phyloP scores from a whole-genome alignment of 2,797 vertebrate species.

The Emydoidea blandingii region DNA sequence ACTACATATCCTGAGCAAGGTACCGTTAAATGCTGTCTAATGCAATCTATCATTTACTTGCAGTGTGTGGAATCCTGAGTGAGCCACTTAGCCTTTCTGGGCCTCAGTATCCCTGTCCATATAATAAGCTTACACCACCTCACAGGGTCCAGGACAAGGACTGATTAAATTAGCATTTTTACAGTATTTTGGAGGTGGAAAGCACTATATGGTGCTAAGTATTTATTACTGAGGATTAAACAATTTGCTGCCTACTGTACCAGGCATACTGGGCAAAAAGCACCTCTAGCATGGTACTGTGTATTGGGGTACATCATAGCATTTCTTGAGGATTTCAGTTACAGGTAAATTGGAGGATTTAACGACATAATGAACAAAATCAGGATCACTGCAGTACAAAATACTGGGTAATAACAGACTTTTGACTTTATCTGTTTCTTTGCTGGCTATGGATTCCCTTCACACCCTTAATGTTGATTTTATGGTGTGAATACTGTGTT shows the following conservation, averaged over 20 bases:
- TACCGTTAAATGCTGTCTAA: background rate
- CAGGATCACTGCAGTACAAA: background rate
- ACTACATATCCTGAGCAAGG: background rate
- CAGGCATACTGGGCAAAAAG: background rate
- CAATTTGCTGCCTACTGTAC: background rate
- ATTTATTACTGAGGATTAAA: background rate
- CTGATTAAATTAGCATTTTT: background rate
- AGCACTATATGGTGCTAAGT: background rate
- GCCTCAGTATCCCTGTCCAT: background rate
- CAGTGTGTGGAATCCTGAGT: background rate
- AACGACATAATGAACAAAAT: slow-evolving; percentile 26
- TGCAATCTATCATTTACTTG: background rate
- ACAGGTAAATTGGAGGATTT: background rate
- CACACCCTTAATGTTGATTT: slow-evolving; percentile 15
- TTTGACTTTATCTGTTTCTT: slow-evolving; percentile 24
- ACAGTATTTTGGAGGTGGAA: background rate
- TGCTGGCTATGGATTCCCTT: background rate
- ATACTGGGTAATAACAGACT: background rate
- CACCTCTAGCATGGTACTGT: background rate
- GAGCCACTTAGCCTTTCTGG: background rate
- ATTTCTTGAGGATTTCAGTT: slow-evolving; percentile 10
- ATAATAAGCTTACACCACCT: background rate
- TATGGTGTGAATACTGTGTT: slow-evolving; percentile 52
- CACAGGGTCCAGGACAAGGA: too few species aligned
- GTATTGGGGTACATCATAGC: background rate